These are phyloP conservation scores for Pyrochroa serraticornis DNA, from an alignment of 2,888 invertebrate species.

Conservation along the genomic window DNA sequence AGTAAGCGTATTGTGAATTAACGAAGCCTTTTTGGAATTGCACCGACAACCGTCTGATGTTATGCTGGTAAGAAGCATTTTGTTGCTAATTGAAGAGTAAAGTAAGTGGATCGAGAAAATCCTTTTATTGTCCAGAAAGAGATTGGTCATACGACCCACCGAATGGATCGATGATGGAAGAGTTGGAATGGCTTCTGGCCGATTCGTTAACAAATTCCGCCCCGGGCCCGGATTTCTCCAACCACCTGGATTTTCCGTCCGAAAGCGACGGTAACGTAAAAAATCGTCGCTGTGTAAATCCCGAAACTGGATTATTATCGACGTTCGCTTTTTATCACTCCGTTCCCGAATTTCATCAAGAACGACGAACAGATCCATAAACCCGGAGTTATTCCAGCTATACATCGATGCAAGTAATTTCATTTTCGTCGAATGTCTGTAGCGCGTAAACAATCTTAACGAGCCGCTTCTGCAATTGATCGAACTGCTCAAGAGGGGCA, in stretches of 20 bases:
- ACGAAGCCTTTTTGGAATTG: too few relatives aligned
- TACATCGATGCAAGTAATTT: slow-evolving; percentile 37
- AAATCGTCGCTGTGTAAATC: neutral
- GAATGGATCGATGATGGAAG: too few relatives aligned
- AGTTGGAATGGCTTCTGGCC: too few relatives aligned
- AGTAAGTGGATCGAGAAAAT: too few relatives aligned
- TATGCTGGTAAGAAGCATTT: too few relatives aligned
- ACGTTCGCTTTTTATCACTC: slow-evolving; percentile 1
- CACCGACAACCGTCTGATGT: too few relatives aligned
- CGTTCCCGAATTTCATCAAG: neutral
- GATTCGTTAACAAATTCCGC: too few relatives aligned
- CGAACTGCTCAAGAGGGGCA: slow-evolving; percentile 55
- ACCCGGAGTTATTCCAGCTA: slow-evolving; percentile 2
- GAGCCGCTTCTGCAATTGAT: slow-evolving; percentile 53
- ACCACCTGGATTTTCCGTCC: neutral
- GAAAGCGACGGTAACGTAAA: neutral
- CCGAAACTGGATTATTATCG: slow-evolving; percentile 8
- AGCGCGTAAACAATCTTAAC: slow-evolving; percentile 56
- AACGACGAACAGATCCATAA: neutral
- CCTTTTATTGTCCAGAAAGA: too few relatives aligned
- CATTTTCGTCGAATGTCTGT: slow-evolving; percentile 42
- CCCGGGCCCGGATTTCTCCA: neutral
- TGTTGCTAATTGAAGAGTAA: too few relatives aligned
- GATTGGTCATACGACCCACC: too few relatives aligned
- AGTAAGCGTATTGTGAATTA: too few relatives aligned